Conservation (phyloP, 1,140 invertebrate genomes). For the Lamellibrachia luymesi region DNA sequence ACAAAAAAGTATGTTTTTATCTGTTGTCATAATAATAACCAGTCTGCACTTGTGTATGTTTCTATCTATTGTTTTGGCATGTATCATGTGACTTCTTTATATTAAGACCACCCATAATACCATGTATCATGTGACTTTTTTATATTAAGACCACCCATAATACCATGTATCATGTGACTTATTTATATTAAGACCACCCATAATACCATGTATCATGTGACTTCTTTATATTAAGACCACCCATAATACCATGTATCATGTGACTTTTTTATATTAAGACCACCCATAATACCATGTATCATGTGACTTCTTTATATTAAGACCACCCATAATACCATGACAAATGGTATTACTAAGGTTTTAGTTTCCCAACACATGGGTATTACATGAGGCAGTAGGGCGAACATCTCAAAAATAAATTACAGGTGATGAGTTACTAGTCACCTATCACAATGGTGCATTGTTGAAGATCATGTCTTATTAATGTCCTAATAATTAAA, state of each 20-base stretch:
- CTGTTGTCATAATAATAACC: background rate
- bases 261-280: background rate
- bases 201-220: background rate
- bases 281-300: background rate
- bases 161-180: background rate
- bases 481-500: background rate
- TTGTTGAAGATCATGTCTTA: background rate
- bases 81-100: background rate
- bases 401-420: background rate
- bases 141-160: background rate
- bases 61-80: background rate
- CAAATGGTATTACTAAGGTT: background rate
- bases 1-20: background rate
- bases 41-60: background rate
- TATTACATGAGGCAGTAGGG: too few species aligned
- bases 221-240: background rate
- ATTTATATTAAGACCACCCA: background rate
- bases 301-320: background rate
- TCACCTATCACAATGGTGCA: background rate
- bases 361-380: background rate
- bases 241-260: background rate
- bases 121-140: background rate
- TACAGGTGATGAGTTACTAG: background rate
- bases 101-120: background rate
- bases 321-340: background rate